Percentiles rank a stretch among this genome's conserved stretches.
These are phyloP conservation scores for Sebastes glaucus DNA, from an alignment of 2,797 vertebrate genomes.

Conservation along the genomic window DNA sequence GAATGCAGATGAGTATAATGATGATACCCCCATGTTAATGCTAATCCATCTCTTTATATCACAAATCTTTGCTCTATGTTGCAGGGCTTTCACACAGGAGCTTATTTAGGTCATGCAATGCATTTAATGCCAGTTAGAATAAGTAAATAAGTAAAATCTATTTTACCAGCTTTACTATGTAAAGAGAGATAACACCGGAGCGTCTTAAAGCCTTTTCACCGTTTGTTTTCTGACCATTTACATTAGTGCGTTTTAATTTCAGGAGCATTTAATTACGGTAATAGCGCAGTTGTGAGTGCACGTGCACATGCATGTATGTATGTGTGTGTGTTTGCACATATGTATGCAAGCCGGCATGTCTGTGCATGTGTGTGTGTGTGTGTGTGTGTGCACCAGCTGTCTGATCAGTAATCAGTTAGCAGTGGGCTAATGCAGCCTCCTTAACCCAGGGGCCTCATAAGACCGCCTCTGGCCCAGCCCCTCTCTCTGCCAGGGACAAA, in stretches of 20 bases:
- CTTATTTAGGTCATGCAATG: constrained; percentile 32
- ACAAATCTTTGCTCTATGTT: constrained; percentile 23
- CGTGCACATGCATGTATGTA: constrained; percentile 7
- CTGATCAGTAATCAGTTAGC: constrained; percentile 81
- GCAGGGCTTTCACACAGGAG: not conserved
- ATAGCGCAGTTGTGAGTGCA: constrained; percentile 45
- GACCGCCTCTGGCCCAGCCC: constrained; percentile 72
- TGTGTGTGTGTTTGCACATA: constrained; percentile 36
- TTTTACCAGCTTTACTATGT: not conserved
- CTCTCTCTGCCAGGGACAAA: constrained; percentile 75
- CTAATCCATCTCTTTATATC: constrained; percentile 37
- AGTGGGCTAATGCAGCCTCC: constrained; percentile 79
- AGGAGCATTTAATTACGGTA: constrained; percentile 64
- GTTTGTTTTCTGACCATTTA: constrained; percentile 39
- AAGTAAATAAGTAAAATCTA: not conserved
- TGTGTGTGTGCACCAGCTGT: constrained; percentile 69
- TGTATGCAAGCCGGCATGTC: constrained; percentile 33
- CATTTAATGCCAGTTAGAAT: constrained; percentile 20
- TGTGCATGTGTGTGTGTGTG: constrained; percentile 16
- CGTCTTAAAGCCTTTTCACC: constrained; percentile 35
- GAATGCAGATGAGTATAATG: constrained; percentile 42
- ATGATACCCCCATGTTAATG: constrained; percentile 37
- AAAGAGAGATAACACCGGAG: constrained; percentile 29
- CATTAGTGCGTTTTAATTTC: constrained; percentile 43
- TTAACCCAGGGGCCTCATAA: constrained; percentile 82